A percentile compares a stretch with the other conserved stretches of the same genome.
phyloP scores from a whole-genome alignment of 1,140 invertebrate genomes.

The Drosophila trapezifrons region DNA sequence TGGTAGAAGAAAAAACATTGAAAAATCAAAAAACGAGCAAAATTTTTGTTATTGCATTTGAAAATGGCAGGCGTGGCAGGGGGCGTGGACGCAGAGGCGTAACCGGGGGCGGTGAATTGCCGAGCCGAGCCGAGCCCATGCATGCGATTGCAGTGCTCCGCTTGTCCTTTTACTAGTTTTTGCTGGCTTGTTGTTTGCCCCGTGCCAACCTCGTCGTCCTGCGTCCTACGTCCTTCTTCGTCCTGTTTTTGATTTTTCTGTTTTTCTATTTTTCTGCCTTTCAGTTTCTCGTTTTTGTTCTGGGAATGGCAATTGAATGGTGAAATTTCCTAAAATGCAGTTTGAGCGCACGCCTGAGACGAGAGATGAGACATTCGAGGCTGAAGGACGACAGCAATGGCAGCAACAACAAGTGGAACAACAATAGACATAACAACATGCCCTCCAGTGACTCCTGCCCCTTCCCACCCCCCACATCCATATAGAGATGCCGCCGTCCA shows the following conservation, averaged over 20 bases:
- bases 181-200: conserved; percentile 31
- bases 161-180: conserved; percentile 44
- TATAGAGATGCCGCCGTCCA: conserved; percentile 57
- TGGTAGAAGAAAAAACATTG: conserved; percentile 34
- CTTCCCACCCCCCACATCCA: background rate
- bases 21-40: conserved; percentile 74
- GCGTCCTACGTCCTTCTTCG: conserved; percentile 4
- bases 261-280: conserved; percentile 30
- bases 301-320: conserved; percentile 76
- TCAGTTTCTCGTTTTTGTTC: conserved; percentile 27
- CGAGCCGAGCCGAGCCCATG: conserved; percentile 57
- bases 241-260: conserved; percentile 22
- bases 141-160: conserved; percentile 66
- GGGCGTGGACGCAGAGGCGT: conserved; percentile 54
- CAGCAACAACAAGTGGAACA: conserved; percentile 39
- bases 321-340: conserved; percentile 78
- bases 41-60: conserved; percentile 80
- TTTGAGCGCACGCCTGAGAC: conserved; percentile 74
- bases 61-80: conserved; percentile 74
- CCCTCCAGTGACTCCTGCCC: conserved; percentile 38
- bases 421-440: conserved; percentile 70
- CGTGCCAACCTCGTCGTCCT: background rate
- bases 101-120: conserved; percentile 51
- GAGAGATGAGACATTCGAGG: conserved; percentile 48
- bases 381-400: conserved; percentile 30